These are phyloP conservation scores for Rhagium mordax DNA, from an alignment of 2,888 invertebrate genomes.

Conservation along the genomic window DNA sequence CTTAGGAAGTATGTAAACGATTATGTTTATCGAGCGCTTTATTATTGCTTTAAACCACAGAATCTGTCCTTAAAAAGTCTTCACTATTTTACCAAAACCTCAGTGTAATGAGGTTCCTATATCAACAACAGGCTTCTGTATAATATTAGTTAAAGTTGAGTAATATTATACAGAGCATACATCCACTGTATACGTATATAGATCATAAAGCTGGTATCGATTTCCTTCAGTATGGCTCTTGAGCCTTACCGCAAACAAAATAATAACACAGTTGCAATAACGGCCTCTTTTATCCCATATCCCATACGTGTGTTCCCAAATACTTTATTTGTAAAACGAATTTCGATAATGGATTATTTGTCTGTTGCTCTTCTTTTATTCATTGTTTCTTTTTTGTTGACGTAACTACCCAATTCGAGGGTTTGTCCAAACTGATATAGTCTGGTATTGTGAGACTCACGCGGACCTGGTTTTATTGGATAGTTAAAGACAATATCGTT, in stretches of 20 bases:
- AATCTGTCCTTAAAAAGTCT: too few relatives aligned
- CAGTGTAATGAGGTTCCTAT: too few relatives aligned
- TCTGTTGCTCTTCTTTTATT: not conserved
- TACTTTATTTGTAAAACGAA: not conserved
- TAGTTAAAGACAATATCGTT: too few relatives aligned
- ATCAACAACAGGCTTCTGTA: too few relatives aligned
- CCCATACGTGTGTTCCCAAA: not conserved
- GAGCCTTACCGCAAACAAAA: not conserved
- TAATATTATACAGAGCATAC: too few relatives aligned
- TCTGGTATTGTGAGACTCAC: not conserved
- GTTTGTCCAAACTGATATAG: not conserved
- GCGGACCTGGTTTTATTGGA: not conserved
- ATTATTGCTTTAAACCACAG: too few relatives aligned
- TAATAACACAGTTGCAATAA: not conserved
- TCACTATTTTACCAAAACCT: too few relatives aligned
- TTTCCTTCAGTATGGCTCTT: too few relatives aligned
- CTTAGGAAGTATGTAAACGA: too few relatives aligned
- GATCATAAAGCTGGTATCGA: not conserved
- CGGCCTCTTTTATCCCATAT: not conserved
- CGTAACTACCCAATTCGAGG: not conserved
- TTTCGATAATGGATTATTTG: not conserved
- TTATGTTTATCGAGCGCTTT: too few relatives aligned
- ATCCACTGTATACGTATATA: not conserved
- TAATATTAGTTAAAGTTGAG: too few relatives aligned
- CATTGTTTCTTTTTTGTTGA: not conserved